These are phyloP conservation scores for Simalia tracyae DNA, from an alignment of 2,797 vertebrate genomes.

Conservation along the genomic window DNA sequence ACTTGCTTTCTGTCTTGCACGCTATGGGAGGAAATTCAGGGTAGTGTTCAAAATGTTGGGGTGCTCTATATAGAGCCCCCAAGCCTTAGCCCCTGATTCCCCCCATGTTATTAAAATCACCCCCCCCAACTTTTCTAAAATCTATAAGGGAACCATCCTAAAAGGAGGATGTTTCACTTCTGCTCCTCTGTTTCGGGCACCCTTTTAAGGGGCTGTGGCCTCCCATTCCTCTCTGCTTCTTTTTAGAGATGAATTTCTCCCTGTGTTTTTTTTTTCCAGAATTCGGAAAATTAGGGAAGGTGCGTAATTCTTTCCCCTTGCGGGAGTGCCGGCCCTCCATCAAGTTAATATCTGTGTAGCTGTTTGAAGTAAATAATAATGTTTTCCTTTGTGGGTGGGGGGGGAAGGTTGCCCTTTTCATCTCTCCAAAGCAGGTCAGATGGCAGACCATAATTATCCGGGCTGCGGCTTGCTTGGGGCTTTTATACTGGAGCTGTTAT, in stretches of 20 bases:
- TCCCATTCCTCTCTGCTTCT: not conserved
- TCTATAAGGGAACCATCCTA: not conserved
- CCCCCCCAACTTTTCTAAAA: too few species aligned
- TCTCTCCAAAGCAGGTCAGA: conserved; percentile 10
- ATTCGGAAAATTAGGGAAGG: not conserved
- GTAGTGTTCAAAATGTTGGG: not conserved
- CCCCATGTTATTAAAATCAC: not conserved
- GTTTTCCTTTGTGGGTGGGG: not conserved
- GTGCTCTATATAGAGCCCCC: not conserved
- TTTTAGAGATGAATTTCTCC: not conserved
- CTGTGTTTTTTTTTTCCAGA: not conserved
- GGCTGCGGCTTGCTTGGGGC: conserved; percentile 29
- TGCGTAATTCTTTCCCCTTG: not conserved
- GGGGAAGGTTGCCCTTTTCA: not conserved
- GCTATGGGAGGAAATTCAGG: not conserved
- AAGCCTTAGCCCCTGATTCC: too few species aligned
- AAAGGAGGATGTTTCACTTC: too few species aligned
- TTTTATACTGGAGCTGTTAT: conserved; percentile 25
- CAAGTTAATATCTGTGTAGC: conserved; percentile 23
- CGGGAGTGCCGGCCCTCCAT: conserved; percentile 17
- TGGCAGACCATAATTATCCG: conserved; percentile 27
- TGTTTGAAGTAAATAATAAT: conserved; percentile 35
- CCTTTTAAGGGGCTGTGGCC: not conserved
- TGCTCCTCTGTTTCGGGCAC: too few species aligned
- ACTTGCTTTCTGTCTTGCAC: not conserved